phyloP scores from a whole-genome alignment of 2,888 invertebrate genomes.

The Melikaiella ostensackeni region DNA sequence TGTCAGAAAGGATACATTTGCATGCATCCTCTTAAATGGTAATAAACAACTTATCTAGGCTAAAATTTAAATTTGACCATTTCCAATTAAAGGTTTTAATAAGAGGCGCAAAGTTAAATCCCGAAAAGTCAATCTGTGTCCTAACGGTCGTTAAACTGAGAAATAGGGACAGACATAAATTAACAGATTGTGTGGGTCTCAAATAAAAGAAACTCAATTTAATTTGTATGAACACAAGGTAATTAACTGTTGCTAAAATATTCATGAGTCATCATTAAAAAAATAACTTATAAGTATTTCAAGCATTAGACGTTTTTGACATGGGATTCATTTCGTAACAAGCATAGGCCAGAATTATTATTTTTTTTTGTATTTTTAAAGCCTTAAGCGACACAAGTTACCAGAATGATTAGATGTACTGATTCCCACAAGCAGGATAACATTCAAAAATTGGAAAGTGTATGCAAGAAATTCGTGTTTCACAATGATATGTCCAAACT shows the following conservation, averaged over 20 bases:
- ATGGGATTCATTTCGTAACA: not conserved
- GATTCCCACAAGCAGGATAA: not conserved
- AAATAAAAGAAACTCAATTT: not conserved
- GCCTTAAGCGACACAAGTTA: not conserved
- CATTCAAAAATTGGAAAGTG: conserved; percentile 41
- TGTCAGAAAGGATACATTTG: not conserved
- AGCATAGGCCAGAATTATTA: not conserved
- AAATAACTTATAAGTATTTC: not conserved
- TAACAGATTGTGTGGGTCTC: not conserved
- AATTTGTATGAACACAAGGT: not conserved
- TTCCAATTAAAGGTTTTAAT: not conserved
- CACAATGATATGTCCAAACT: conserved; percentile 5
- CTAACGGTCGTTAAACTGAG: not conserved
- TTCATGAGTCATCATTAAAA: not conserved
- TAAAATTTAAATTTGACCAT: conserved; percentile 7
- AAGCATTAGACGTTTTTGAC: conserved; percentile 2
- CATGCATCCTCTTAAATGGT: not conserved
- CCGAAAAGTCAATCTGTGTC: not conserved
- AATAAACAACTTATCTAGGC: not conserved
- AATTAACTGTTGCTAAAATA: not conserved
- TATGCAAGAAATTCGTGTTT: conserved; percentile 1
- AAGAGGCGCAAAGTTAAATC: not conserved
- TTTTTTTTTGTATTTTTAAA: not conserved
- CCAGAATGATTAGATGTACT: not conserved
- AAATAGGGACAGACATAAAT: not conserved